Evolutionary conservation across 1,140 invertebrate genomes (phyloP).

Genomic region (Trigoniulus corallinus): DNA sequence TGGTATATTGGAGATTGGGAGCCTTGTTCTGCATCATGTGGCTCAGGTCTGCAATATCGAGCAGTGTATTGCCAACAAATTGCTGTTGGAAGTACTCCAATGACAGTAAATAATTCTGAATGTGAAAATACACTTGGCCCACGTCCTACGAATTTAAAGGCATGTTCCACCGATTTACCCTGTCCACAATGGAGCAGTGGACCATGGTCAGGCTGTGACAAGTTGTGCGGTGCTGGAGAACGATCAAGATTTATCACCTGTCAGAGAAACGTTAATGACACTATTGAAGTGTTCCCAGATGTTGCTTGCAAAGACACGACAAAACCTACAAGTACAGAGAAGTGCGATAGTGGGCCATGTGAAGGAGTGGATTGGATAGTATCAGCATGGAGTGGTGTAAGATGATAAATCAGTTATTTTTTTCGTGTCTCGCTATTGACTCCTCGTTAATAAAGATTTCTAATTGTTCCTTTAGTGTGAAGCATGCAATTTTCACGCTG

Average conservation of each 20-base stretch:
- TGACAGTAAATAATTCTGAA: conserved; percentile 50
- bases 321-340: conserved; percentile 47
- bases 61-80: conserved; percentile 58
- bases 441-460: conserved; percentile 17
- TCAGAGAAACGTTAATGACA: conserved; percentile 46
- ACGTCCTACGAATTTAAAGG: conserved; percentile 46
- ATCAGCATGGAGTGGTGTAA: conserved; percentile 75
- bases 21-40: conserved; percentile 58
- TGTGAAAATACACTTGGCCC: conserved; percentile 42
- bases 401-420: conserved; percentile 17
- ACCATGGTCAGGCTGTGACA: conserved; percentile 75
- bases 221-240: conserved; percentile 68
- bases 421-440: conserved; percentile 11
- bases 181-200: conserved; percentile 71
- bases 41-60: conserved; percentile 42
- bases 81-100: conserved; percentile 40
- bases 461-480: conserved; percentile 34
- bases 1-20: conserved; percentile 70
- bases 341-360: conserved; percentile 63
- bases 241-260: conserved; percentile 54
- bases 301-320: conserved; percentile 39
- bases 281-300: conserved; percentile 51
- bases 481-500: conserved; percentile 48
- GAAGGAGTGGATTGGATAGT: conserved; percentile 81
- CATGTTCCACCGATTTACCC: conserved; percentile 53